Evolutionary conservation across 2,113 vertebrate species (phyloP).

Genomic region (Bostrychus sinensis): DNA sequence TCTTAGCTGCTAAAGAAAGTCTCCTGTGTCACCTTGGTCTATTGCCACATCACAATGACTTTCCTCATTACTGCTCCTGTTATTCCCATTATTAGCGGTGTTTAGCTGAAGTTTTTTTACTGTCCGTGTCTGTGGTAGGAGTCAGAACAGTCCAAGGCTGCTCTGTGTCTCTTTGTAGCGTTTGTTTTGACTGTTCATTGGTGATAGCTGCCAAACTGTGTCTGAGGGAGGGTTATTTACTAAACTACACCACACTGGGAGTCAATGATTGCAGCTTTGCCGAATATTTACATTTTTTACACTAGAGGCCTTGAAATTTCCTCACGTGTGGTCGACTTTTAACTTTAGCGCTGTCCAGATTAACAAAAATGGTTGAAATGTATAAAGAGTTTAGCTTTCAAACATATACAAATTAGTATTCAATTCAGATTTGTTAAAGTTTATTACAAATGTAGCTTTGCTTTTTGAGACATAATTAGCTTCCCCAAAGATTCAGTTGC

Average conservation of each 20-base stretch:
- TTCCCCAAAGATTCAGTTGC: no score
- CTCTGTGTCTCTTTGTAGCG: constrained; percentile 20
- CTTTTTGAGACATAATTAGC: no score
- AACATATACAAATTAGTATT: no score
- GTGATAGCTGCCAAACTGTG: constrained; percentile 48
- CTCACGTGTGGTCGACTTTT: constrained; percentile 19
- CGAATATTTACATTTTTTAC: constrained; percentile 42
- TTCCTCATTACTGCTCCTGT: neutral
- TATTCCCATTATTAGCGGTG: neutral
- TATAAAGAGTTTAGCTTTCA: no score
- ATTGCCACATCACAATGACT: neutral
- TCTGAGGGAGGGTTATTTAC: constrained; percentile 50
- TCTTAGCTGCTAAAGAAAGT: constrained; percentile 23
- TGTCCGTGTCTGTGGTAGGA: neutral
- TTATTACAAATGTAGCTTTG: no score
- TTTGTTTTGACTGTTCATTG: constrained; percentile 75
- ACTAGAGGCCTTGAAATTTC: constrained; percentile 17
- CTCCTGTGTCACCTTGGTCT: constrained; percentile 32
- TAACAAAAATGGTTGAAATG: no score
- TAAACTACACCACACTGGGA: constrained; percentile 29
- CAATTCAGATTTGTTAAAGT: no score
- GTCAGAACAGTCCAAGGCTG: constrained; percentile 58
- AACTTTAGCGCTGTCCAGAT: constrained; percentile 1
- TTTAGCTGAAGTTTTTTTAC: neutral
- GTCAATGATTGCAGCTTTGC: constrained; percentile 24